These are phyloP conservation scores for Amphiprion ocellaris DNA, from an alignment of 2,113 vertebrate species.

Conservation along the genomic window DNA sequence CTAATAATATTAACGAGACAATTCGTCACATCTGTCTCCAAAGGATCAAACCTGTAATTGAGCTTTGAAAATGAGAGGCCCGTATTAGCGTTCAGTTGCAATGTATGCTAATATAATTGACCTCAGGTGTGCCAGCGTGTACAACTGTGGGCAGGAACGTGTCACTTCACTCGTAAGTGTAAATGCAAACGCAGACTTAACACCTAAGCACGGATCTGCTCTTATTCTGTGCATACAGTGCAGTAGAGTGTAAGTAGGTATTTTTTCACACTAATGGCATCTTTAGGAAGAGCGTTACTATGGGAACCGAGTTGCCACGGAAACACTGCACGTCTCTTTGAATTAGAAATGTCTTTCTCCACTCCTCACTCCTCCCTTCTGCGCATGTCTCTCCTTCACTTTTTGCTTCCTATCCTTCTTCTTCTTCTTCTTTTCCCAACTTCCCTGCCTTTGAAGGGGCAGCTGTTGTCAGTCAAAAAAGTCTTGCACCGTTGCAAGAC, in stretches of 20 bases:
- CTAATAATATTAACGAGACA: constrained; percentile 48
- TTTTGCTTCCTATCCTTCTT: constrained; percentile 48
- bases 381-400: constrained; percentile 42
- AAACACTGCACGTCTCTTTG: constrained; percentile 87
- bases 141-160: background rate
- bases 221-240: constrained; percentile 68
- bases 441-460: constrained; percentile 74
- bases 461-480: constrained; percentile 81
- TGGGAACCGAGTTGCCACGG: constrained; percentile 88
- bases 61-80: constrained; percentile 47
- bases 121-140: constrained; percentile 60
- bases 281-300: constrained; percentile 84
- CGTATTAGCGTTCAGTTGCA: constrained; percentile 26
- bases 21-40: constrained; percentile 54
- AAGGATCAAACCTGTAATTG: constrained; percentile 53
- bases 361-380: constrained; percentile 61
- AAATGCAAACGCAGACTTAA: background rate
- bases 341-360: constrained; percentile 86
- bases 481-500: constrained; percentile 47
- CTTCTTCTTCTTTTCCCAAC: constrained; percentile 49
- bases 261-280: constrained; percentile 86
- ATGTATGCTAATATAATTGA: constrained; percentile 45
- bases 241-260: constrained; percentile 73
- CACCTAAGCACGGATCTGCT: constrained; percentile 22
- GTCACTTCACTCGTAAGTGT: background rate